Conservation (phyloP, 2,888 invertebrate species). For the Eilema depressum region DNA sequence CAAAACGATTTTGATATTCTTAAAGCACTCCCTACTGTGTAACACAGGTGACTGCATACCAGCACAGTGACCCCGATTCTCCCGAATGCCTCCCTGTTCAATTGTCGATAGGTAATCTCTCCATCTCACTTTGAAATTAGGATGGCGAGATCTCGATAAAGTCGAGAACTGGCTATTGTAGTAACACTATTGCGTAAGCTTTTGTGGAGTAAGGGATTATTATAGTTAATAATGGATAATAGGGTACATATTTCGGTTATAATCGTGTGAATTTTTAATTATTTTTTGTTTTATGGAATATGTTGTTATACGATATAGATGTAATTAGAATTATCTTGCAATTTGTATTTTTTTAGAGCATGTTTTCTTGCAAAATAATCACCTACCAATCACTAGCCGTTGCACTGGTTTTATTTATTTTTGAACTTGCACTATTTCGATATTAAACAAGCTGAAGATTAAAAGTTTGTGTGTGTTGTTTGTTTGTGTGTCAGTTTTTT, state of each 20-base stretch:
- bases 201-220: constrained; percentile 39
- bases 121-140: constrained; percentile 74
- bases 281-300: not conserved
- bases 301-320: not conserved
- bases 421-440: too few species aligned
- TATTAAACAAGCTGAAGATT: too few species aligned
- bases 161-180: constrained; percentile 45
- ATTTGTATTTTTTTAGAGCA: not conserved
- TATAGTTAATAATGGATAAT: constrained; percentile 7
- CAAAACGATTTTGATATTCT: constrained; percentile 18
- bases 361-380: not conserved
- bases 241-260: not conserved
- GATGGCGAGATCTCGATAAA: constrained; percentile 71
- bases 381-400: too few species aligned
- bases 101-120: constrained; percentile 69
- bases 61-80: constrained; percentile 75
- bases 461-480: too few species aligned
- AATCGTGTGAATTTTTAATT: not conserved
- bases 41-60: constrained; percentile 63
- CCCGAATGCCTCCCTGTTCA: constrained; percentile 61
- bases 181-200: constrained; percentile 50
- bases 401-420: too few species aligned
- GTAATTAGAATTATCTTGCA: not conserved
- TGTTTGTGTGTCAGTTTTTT: too few species aligned
- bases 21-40: constrained; percentile 38